A percentile compares a stretch with the other conserved stretches of the same genome.
Conservation (phyloP, 1,140 invertebrate species). For the Trichoplusia ni region DNA sequence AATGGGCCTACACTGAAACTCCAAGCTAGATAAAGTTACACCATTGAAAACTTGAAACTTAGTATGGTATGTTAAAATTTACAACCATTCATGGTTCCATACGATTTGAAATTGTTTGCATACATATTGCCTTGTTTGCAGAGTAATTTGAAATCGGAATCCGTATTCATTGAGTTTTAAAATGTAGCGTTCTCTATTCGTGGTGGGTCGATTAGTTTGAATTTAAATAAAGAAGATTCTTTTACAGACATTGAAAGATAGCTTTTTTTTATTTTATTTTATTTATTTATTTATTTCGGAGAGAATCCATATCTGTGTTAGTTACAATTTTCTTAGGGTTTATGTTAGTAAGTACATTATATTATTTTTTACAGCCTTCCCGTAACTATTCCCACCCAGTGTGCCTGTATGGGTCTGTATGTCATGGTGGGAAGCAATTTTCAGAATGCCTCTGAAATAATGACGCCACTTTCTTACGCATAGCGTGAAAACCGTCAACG, state of each 20-base stretch:
- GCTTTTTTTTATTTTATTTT: too few relatives aligned
- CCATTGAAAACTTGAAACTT: background rate
- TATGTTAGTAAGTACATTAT: too few relatives aligned
- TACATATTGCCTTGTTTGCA: slow-evolving; percentile 14
- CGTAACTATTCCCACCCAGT: background rate
- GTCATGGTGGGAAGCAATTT: background rate
- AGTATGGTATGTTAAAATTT: slow-evolving; percentile 3
- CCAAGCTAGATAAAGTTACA: background rate
- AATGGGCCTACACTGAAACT: background rate
- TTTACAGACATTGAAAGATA: too few relatives aligned
- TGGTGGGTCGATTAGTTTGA: background rate
- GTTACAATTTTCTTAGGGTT: too few relatives aligned
- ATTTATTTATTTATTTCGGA: too few relatives aligned
- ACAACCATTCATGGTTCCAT: background rate
- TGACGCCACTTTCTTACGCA: background rate
- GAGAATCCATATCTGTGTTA: too few relatives aligned
- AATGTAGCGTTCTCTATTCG: background rate
- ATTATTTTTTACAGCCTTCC: too few relatives aligned
- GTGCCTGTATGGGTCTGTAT: background rate
- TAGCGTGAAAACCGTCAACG: background rate
- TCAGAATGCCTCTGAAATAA: background rate
- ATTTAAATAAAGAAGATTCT: background rate
- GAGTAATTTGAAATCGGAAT: slow-evolving; percentile 12
- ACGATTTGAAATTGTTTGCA: slow-evolving; percentile 24
- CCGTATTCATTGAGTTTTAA: slow-evolving; percentile 6